These are phyloP conservation scores for Coptodon rendalli DNA, from an alignment of 2,113 vertebrate species.

Conservation along the genomic window DNA sequence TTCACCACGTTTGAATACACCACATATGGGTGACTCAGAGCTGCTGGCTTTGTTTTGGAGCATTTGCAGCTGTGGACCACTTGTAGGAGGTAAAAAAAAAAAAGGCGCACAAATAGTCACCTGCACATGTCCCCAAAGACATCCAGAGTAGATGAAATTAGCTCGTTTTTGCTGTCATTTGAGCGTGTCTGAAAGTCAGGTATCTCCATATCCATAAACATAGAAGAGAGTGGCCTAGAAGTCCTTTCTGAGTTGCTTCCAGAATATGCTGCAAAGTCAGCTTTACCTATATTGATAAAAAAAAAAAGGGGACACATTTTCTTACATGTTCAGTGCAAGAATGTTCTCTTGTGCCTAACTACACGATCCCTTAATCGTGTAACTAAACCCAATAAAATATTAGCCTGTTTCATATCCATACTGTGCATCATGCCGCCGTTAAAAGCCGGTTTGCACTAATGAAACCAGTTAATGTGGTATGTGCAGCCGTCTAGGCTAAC, in stretches of 20 bases:
- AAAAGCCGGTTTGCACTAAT: neutral
- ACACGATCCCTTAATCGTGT: neutral
- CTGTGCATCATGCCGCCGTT: neutral
- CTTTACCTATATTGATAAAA: neutral
- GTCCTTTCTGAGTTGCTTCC: neutral
- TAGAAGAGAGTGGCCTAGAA: neutral
- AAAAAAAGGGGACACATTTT: neutral
- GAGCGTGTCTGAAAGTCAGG: neutral
- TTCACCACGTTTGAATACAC: neutral
- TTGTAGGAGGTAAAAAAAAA: neutral
- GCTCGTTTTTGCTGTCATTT: neutral
- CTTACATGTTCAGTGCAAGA: neutral
- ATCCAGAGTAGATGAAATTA: neutral
- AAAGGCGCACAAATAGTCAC: neutral
- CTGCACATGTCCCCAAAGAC: neutral
- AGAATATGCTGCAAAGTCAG: neutral
- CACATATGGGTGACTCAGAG: constrained; percentile 26
- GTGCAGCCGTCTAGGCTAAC: neutral
- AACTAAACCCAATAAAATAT: neutral
- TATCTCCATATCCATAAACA: neutral
- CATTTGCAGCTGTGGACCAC: constrained; percentile 36
- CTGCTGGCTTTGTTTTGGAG: neutral
- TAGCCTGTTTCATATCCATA: neutral
- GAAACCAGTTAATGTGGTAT: neutral
- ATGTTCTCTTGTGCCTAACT: neutral